These are phyloP conservation scores for Drosophila cardini DNA, from an alignment of 1,140 invertebrate genomes.

Conservation along the genomic window DNA sequence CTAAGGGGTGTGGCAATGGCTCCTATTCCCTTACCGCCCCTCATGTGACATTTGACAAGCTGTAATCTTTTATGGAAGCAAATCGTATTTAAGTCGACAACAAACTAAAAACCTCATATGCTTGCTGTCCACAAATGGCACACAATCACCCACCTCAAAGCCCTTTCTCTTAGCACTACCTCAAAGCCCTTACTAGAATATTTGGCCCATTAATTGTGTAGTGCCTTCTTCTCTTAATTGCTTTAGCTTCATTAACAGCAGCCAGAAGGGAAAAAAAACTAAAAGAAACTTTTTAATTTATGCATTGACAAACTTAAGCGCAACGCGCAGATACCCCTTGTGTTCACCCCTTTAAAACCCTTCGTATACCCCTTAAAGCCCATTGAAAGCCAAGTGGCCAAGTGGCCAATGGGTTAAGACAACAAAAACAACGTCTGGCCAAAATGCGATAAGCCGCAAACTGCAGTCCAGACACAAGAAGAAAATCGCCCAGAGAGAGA, in stretches of 20 bases:
- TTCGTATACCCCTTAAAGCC: not conserved
- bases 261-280: conserved; percentile 7
- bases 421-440: conserved; percentile 38
- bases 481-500: conserved; percentile 26
- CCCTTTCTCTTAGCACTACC: not conserved
- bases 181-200: conserved; percentile 1
- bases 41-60: conserved; percentile 54
- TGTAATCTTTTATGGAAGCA: conserved; percentile 66
- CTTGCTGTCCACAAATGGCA: conserved; percentile 15
- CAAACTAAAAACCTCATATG: conserved; percentile 6
- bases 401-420: conserved; percentile 19
- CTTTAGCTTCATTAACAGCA: conserved; percentile 72
- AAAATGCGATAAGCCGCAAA: conserved; percentile 48
- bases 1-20: not conserved
- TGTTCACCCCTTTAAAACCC: too few relatives aligned
- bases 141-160: not conserved
- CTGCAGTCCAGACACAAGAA: conserved; percentile 53
- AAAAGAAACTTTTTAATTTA: conserved; percentile 74
- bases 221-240: conserved; percentile 59
- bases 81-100: conserved; percentile 56
- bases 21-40: too few relatives aligned
- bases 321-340: conserved; percentile 1
- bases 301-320: conserved; percentile 76
- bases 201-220: conserved; percentile 55
- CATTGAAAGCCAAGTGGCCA: conserved; percentile 49